These are phyloP conservation scores for Promerops cafer DNA, from an alignment of 2,113 vertebrate genomes.

Conservation along the genomic window DNA sequence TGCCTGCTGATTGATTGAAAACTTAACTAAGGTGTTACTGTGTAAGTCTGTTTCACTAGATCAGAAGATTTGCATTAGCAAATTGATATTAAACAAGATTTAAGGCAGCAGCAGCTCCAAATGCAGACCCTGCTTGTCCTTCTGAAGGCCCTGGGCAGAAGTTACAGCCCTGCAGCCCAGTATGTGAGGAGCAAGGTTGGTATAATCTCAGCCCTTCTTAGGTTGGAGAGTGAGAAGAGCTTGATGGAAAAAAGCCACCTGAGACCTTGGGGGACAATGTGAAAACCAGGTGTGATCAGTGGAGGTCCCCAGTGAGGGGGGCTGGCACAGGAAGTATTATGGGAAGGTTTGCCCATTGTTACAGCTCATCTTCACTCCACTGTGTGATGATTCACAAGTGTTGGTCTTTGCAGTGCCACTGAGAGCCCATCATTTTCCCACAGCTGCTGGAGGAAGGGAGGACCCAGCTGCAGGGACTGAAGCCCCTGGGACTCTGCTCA, in stretches of 20 bases:
- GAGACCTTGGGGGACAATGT: neutral
- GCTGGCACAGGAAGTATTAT: accelerated
- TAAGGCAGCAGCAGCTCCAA: neutral
- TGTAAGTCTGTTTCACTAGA: neutral
- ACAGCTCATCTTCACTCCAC: accelerated
- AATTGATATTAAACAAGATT: neutral
- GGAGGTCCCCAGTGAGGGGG: neutral
- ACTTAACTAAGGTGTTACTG: neutral
- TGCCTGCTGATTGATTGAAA: neutral
- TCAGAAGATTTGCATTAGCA: neutral
- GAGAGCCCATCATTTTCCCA: neutral
- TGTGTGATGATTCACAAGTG: neutral
- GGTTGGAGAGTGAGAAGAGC: neutral
- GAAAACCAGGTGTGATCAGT: neutral
- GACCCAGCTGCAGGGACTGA: neutral
- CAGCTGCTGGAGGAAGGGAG: neutral
- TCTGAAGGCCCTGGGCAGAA: neutral
- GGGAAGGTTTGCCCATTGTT: neutral
- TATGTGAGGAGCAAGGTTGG: neutral
- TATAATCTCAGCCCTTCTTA: neutral
- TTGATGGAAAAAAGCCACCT: neutral
- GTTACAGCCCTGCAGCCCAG: neutral
- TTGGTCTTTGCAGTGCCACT: neutral
- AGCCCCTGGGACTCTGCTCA: neutral
- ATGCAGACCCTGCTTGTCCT: neutral